These are phyloP conservation scores for Syngnathus typhle DNA, from an alignment of 2,113 vertebrate genomes.

Conservation along the genomic window DNA sequence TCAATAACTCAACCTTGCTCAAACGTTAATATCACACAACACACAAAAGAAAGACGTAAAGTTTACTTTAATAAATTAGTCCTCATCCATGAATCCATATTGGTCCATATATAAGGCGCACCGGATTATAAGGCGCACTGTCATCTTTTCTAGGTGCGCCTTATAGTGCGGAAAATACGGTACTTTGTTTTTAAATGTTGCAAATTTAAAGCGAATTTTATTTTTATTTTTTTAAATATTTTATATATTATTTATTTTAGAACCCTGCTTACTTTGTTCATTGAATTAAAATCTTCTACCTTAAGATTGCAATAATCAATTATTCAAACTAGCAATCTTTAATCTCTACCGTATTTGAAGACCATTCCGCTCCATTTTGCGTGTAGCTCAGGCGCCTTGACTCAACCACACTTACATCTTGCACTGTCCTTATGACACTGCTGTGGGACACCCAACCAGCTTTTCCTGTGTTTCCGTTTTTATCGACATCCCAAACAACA, in stretches of 20 bases:
- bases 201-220: not conserved
- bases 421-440: slow-evolving; percentile 55
- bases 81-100: too few relatives aligned
- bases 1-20: too few relatives aligned
- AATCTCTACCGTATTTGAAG: slow-evolving; percentile 5
- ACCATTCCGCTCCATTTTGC: slow-evolving; percentile 20
- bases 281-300: not conserved
- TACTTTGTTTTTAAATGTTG: too few relatives aligned
- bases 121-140: too few relatives aligned
- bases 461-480: slow-evolving; percentile 40
- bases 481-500: not conserved
- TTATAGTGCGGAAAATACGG: too few relatives aligned
- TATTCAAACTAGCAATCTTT: slow-evolving; percentile 5
- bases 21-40: too few relatives aligned
- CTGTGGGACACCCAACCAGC: slow-evolving; percentile 60
- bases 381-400: slow-evolving; percentile 44
- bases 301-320: not conserved
- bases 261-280: not conserved
- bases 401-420: slow-evolving; percentile 61
- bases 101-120: too few relatives aligned
- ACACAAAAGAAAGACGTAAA: too few relatives aligned
- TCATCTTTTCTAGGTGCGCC: too few relatives aligned
- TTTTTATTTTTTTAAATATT: too few relatives aligned
- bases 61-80: too few relatives aligned
- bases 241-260: too few relatives aligned